These are phyloP conservation scores for Halichoerus grypus DNA, from an alignment of 2,113 vertebrate genomes.

Conservation along the genomic window DNA sequence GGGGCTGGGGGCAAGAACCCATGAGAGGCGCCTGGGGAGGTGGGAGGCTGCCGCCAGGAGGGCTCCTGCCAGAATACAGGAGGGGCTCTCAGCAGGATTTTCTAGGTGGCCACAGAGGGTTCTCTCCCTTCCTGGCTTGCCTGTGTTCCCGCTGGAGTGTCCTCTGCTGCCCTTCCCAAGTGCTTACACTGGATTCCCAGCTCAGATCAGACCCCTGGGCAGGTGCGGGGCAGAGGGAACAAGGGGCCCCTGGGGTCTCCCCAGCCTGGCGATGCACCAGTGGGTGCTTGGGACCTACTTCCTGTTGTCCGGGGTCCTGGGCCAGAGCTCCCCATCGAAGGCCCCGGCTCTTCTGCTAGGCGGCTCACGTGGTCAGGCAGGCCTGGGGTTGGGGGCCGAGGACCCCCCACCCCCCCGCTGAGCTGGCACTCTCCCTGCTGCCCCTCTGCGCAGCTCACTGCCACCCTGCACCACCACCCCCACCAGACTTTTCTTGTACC, in stretches of 20 bases:
- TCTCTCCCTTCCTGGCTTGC: neutral
- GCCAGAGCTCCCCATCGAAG: neutral
- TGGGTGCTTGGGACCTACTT: neutral
- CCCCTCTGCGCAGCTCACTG: neutral
- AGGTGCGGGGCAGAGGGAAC: too few relatives aligned
- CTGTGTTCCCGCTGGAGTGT: too few relatives aligned
- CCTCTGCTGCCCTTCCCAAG: neutral
- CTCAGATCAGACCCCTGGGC: neutral
- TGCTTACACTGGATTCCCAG: neutral
- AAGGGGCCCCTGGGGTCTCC: too few relatives aligned
- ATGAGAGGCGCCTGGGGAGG: neutral
- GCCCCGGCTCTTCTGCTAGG: neutral
- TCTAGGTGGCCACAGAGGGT: neutral
- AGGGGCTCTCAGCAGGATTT: neutral
- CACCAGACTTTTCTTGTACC: neutral
- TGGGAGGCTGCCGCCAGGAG: neutral
- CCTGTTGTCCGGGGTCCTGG: neutral
- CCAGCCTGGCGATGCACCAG: neutral
- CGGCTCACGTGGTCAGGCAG: neutral
- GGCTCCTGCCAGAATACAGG: too few relatives aligned
- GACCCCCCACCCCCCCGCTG: neutral
- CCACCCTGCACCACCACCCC: rapidly evolving
- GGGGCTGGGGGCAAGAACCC: too few relatives aligned
- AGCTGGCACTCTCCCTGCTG: neutral
- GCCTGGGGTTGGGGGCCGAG: neutral